Conservation (phyloP, 2,113 vertebrate species). For the Oncorhynchus clarkii region DNA sequence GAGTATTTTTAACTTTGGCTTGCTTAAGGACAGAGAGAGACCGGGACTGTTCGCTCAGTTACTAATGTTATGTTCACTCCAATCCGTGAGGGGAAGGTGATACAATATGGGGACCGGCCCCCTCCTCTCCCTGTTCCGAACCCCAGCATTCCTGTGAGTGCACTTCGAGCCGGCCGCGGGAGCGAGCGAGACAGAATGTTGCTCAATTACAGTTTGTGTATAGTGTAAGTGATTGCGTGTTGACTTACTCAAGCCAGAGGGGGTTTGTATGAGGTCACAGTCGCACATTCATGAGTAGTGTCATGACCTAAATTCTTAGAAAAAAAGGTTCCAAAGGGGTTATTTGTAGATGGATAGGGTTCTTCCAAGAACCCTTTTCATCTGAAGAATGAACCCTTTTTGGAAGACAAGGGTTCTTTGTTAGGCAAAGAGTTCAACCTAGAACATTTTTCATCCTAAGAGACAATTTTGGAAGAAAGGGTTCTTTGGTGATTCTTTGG, state of each 20-base stretch:
- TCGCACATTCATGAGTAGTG: constrained; percentile 53
- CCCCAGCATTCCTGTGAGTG: not conserved
- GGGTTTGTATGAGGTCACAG: constrained; percentile 31
- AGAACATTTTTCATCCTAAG: too few relatives aligned
- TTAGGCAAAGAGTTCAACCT: too few relatives aligned
- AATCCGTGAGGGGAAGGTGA: constrained; percentile 63
- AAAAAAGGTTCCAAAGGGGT: too few relatives aligned
- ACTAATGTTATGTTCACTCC: constrained; percentile 65
- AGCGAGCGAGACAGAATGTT: constrained; percentile 1
- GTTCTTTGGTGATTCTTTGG: too few relatives aligned
- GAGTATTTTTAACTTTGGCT: constrained; percentile 41
- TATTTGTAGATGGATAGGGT: too few relatives aligned
- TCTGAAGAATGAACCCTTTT: too few relatives aligned
- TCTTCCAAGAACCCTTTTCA: too few relatives aligned
- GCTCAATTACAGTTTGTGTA: not conserved
- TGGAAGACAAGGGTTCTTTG: too few relatives aligned
- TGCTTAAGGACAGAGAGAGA: constrained; percentile 37
- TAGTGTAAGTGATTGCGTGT: constrained; percentile 45
- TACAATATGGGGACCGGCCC: constrained; percentile 22
- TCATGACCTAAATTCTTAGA: constrained; percentile 44
- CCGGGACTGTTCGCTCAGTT: constrained; percentile 61
- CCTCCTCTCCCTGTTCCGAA: not conserved
- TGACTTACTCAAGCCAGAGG: not conserved
- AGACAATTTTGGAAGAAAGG: too few relatives aligned
- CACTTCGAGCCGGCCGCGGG: not conserved